Evolutionary conservation across 2,113 vertebrate species (phyloP).

Genomic region (Dasyurus viverrinus): DNA sequence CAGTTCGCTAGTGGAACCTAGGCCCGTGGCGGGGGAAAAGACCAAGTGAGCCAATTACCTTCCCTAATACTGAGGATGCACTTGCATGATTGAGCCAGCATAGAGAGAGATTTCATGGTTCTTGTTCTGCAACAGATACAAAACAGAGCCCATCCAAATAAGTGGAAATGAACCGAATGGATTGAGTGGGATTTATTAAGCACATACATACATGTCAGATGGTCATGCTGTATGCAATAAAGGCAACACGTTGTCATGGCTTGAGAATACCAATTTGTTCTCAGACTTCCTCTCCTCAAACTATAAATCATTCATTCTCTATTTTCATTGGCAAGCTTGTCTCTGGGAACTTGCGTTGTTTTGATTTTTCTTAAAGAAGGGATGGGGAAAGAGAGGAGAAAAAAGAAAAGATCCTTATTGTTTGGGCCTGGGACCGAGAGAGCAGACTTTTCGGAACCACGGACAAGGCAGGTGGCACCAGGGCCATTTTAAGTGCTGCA

Average conservation of each 20-base stretch:
- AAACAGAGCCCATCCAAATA: conserved; percentile 33
- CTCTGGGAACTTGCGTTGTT: conserved; percentile 13
- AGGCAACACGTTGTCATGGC: conserved; percentile 11
- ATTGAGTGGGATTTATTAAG: conserved; percentile 32
- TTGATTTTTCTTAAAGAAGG: conserved; percentile 54
- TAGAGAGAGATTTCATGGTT: conserved; percentile 24
- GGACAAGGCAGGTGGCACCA: neutral
- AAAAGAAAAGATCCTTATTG: conserved; percentile 27
- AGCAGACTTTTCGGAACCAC: neutral
- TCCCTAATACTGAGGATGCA: conserved; percentile 41
- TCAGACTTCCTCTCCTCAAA: conserved; percentile 20
- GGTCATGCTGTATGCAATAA: conserved; percentile 11
- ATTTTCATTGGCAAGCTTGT: conserved; percentile 46
- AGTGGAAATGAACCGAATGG: conserved; percentile 51
- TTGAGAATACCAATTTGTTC: conserved; percentile 46
- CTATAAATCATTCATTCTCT: conserved; percentile 51
- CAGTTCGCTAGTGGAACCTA: neutral
- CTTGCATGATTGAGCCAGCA: conserved; percentile 13
- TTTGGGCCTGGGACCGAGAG: conserved; percentile 24
- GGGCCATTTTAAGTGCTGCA: conserved; percentile 2
- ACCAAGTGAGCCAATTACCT: conserved; percentile 36
- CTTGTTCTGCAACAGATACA: conserved; percentile 52
- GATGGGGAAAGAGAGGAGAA: neutral
- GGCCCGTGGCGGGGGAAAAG: neutral
- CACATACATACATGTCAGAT: conserved; percentile 43